phyloP scores from a whole-genome alignment of 2,888 invertebrate genomes.

The Xanthorhoe designata region DNA sequence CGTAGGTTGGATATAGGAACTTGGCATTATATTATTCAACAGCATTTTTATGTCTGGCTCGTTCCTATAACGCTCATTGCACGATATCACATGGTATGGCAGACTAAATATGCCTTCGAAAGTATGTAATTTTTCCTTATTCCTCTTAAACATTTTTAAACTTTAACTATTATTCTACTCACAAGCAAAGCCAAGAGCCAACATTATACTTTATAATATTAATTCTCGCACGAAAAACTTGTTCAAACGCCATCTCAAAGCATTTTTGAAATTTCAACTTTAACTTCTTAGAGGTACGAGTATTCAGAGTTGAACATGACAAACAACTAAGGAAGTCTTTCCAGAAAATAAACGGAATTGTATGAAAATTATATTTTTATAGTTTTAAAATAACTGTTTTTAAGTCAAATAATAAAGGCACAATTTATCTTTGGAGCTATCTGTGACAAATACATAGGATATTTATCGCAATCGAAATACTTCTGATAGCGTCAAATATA shows the following conservation, averaged over 20 bases:
- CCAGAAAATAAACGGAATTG: conserved; percentile 17
- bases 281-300: conserved; percentile 15
- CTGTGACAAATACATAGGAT: no score
- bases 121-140: neutral
- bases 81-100: no score
- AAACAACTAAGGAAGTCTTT: conserved; percentile 10
- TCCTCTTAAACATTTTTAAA: neutral
- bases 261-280: conserved; percentile 21
- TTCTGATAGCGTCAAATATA: no score
- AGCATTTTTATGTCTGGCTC: no score
- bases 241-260: conserved; percentile 16
- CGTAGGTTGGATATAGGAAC: no score
- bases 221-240: conserved; percentile 14
- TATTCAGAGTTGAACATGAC: conserved; percentile 12
- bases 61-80: no score
- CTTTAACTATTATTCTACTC: neutral
- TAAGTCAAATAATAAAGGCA: no score
- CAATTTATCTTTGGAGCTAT: no score
- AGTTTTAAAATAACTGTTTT: neutral
- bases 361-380: neutral
- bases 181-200: conserved; percentile 2
- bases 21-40: no score
- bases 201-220: conserved; percentile 10
- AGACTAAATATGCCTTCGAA: no score
- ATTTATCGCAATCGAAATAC: no score